Base-by-base conservation (phyloP, 2,888 invertebrate species). In the Nasonia oneida region DNA sequence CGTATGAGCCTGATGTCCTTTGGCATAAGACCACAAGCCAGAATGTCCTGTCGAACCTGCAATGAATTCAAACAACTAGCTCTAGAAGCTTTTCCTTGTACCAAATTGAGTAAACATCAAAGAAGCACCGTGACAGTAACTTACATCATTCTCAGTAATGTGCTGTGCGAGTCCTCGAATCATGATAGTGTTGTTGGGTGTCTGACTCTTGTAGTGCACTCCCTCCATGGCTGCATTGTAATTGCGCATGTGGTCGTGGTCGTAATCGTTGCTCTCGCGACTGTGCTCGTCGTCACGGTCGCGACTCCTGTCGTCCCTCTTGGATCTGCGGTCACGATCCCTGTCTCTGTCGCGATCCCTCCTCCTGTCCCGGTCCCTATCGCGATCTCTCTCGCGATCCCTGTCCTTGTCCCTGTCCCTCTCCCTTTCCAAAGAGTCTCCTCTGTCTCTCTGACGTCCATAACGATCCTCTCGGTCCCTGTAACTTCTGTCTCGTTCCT, bases 1-100 rank as follows among this genome's bases (percentile, higher is more conserved):
- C 97, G 95, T 92, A 98, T 97, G 67, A 98, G 94, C 73, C 98
- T 95, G 90, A 98, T 97, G 92, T 97, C 97, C 92, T 96, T 96
- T 2, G 97, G 96, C 93, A 96, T 95, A 88, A 97, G 94, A 87
- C 96, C 96, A 93, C 96, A 96, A 91, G 95, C 95, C 90, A 96
- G 95, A 90, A 97, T 95, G 91, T 97, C 97, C 92, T 96, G 96
- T 90, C 96, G 95, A 90, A 98, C 97, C 97, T 97, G 94, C 86
- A 80, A 86, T 73, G 18, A 61, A 77, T 29, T 76, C 0, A 71
- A 75, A 84, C 23, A 14, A 50, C 33, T 50, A 67, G 14, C 4
- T 47, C 29, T 39, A 57, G 18, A 50, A 70, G 18, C 1, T 6
- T 4, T n/a, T 6, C n/a, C 1, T 29, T 1, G 29, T 29, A 29